A percentile compares a stretch with the other conserved stretches of the same genome.
These are phyloP conservation scores for Alaudala cheleensis DNA, from an alignment of 2,113 vertebrate genomes.

Conservation along the genomic window DNA sequence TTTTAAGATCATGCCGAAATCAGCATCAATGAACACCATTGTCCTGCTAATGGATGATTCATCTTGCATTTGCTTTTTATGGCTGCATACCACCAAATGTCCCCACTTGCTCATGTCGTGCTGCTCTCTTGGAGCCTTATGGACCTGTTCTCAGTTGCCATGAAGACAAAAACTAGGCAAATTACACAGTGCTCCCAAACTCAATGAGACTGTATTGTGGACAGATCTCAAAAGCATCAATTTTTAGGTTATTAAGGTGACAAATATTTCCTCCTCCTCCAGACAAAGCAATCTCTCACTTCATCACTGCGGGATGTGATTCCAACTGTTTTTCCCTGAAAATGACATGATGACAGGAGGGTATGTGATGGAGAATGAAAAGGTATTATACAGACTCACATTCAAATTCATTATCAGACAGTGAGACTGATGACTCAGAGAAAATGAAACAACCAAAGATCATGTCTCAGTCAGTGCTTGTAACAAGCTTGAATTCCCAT, in stretches of 20 bases:
- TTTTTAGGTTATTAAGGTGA: slow-evolving; percentile 36
- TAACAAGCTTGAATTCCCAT: slow-evolving; percentile 41
- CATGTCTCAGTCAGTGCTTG: slow-evolving; percentile 30
- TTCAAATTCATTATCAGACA: slow-evolving; percentile 53
- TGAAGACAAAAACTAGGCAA: neutral
- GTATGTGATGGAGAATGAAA: slow-evolving; percentile 2
- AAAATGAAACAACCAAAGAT: slow-evolving; percentile 25
- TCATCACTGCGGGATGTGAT: neutral
- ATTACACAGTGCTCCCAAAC: neutral
- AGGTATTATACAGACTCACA: neutral
- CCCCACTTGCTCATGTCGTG: accelerated
- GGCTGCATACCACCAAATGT: neutral
- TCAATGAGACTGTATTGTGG: neutral
- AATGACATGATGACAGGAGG: slow-evolving; percentile 26
- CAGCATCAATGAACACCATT: neutral
- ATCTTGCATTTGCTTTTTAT: neutral
- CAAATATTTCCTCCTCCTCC: neutral
- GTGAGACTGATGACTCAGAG: slow-evolving; percentile 54
- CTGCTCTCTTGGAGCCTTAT: neutral
- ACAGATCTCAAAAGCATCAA: neutral
- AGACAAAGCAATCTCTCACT: neutral
- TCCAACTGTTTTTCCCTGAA: slow-evolving; percentile 1
- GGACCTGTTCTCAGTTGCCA: neutral
- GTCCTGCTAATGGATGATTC: neutral
- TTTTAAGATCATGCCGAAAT: neutral